Conservation (phyloP, 2,888 invertebrate genomes). For the Coenonympha arcania region DNA sequence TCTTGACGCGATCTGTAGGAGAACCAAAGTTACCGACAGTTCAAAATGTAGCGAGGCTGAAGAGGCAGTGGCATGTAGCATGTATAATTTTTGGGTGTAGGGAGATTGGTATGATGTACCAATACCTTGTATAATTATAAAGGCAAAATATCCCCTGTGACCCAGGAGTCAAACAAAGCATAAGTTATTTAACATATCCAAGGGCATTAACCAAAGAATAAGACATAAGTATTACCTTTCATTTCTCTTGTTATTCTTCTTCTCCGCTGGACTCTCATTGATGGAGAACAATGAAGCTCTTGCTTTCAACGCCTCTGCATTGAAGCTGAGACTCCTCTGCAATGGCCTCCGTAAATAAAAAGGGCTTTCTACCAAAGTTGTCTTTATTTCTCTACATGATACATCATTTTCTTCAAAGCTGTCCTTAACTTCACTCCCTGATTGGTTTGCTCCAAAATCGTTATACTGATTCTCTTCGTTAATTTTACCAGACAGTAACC, state of each 20-base stretch:
- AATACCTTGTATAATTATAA: no score
- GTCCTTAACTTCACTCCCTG: neutral
- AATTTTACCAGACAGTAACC: constrained; percentile 1
- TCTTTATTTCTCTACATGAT: constrained; percentile 57
- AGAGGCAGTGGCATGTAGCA: no score
- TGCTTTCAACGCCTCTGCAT: constrained; percentile 44
- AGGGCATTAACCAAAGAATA: neutral
- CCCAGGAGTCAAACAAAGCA: no score
- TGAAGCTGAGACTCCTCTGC: constrained; percentile 53
- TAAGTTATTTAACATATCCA: no score
- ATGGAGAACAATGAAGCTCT: constrained; percentile 48
- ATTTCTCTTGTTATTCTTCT: constrained; percentile 73
- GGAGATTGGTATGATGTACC: no score
- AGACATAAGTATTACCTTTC: constrained; percentile 62
- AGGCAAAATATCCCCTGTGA: no score
- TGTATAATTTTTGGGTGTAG: no score
- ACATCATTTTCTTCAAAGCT: neutral
- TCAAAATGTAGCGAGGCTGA: no score
- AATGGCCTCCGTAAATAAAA: constrained; percentile 39
- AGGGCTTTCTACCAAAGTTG: constrained; percentile 37
- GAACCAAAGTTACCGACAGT: no score
- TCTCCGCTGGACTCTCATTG: constrained; percentile 45
- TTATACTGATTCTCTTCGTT: no score
- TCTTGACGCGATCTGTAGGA: no score
- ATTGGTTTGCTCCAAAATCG: neutral